Base-by-base conservation (phyloP, 2,888 invertebrate genomes). In the Idaea aversata region DNA sequence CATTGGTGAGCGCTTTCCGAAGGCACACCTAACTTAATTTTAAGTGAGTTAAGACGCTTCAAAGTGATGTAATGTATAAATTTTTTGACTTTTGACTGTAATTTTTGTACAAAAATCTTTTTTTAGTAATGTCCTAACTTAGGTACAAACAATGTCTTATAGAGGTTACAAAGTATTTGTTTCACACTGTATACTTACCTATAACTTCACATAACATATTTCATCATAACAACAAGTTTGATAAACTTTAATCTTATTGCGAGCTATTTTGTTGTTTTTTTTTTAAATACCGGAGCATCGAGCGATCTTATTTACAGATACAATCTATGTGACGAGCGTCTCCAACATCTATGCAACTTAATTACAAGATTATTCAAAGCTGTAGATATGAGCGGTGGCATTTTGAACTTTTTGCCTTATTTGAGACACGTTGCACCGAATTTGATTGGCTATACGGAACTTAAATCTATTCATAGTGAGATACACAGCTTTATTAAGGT, bases 361-460 rank as follows among this genome's bases (percentile, higher is more conserved):
- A 94, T 96, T 59, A 94, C 95, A 71, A 93, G 94, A 61, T 91
- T 94, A 10, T 96, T 96, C 79, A 93, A 93, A 75, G 83, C 93
- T 1, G 91, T 93, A 7, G 96, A 96, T 77, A 95, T 95, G 88
- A 94, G 95, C 59, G 96, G 96, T 0, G 96, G 96, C 0, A 74
- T 96, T 5, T 77, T 96, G 61, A 96, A 95, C 71, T 95, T 95
- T 77, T 86, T 96, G 88, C 96, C 97, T 0, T 94, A 95, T 72
- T 78, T 96, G 25, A 91, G 96, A 65, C 93, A 94, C 78, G 63
- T 97, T 1, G 91, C 94, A 0, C 96, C 96, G 0, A 88, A 93
- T 63, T 77, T 90, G 1, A 94, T 94, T 25, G 96, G 96, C 0
- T 96, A 95, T 80, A 94, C 89, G 0, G 88, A 94, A 66, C 77